Conservation (phyloP, 2,888 invertebrate species). For the Ctena decussata region DNA sequence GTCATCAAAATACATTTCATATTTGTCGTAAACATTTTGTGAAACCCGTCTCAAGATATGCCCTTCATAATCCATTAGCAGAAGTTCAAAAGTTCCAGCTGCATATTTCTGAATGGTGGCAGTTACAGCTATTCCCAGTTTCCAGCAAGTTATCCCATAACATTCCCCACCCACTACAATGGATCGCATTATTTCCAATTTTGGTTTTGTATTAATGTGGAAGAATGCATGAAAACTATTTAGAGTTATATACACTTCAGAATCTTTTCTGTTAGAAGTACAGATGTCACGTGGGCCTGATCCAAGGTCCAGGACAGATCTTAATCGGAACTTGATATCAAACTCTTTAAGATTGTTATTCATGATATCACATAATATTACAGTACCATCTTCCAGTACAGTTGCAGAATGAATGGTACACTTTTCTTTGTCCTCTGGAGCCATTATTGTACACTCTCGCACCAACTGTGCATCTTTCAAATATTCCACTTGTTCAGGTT, state of each 20-base stretch:
- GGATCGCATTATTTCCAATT: constrained; percentile 25
- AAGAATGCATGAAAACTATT: constrained; percentile 44
- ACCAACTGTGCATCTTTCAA: not conserved
- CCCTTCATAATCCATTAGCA: constrained; percentile 49
- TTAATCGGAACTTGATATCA: constrained; percentile 23
- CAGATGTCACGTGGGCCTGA: constrained; percentile 56
- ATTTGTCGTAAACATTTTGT: not conserved
- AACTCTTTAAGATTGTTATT: constrained; percentile 55
- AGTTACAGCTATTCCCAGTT: constrained; percentile 43
- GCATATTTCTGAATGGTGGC: constrained; percentile 21
- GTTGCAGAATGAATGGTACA: constrained; percentile 58
- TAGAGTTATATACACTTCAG: constrained; percentile 43
- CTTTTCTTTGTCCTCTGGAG: constrained; percentile 45
- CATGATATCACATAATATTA: constrained; percentile 56
- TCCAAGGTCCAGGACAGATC: constrained; percentile 32
- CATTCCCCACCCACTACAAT: constrained; percentile 41
- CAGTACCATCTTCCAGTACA: constrained; percentile 29
- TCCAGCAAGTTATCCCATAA: constrained; percentile 54
- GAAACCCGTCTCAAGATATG: constrained; percentile 2
- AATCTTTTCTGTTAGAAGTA: constrained; percentile 30
- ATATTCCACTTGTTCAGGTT: not conserved
- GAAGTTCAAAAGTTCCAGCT: constrained; percentile 42
- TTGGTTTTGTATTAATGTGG: constrained; percentile 8
- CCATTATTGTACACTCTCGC: not conserved
- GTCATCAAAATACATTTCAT: constrained; percentile 8